Evolutionary conservation across 2,797 vertebrate genomes (phyloP).

Genomic region (Lemur catta): DNA sequence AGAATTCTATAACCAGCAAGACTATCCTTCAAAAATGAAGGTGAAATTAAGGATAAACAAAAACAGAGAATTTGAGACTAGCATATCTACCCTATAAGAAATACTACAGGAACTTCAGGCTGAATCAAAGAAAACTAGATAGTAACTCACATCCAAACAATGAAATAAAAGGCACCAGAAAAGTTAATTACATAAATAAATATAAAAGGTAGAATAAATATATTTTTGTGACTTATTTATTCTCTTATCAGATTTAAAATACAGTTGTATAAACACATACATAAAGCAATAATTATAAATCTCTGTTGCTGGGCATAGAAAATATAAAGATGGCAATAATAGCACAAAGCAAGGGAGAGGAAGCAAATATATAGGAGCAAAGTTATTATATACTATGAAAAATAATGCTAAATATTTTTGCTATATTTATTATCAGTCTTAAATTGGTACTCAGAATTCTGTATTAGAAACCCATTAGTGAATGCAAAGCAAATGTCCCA

Average conservation of each 20-base stretch:
- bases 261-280: not conserved
- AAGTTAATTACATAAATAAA: not conserved
- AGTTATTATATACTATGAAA: not conserved
- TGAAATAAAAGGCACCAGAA: not conserved
- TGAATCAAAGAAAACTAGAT: not conserved
- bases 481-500: not conserved
- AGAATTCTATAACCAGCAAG: not conserved
- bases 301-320: not conserved
- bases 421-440: not conserved
- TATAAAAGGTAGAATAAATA: not conserved
- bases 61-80: not conserved
- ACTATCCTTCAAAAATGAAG: not conserved
- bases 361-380: not conserved
- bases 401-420: not conserved
- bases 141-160: not conserved
- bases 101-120: not conserved
- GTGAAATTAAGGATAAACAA: not conserved
- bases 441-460: not conserved
- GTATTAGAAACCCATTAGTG: not conserved
- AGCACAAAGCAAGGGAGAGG: not conserved
- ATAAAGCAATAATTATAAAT: not conserved
- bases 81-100: not conserved
- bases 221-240: not conserved
- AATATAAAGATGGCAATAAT: not conserved
- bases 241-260: slow-evolving; percentile 17